Evolutionary conservation across 2,797 vertebrate species (phyloP).

Genomic region (Zenarchopterus dispar): DNA sequence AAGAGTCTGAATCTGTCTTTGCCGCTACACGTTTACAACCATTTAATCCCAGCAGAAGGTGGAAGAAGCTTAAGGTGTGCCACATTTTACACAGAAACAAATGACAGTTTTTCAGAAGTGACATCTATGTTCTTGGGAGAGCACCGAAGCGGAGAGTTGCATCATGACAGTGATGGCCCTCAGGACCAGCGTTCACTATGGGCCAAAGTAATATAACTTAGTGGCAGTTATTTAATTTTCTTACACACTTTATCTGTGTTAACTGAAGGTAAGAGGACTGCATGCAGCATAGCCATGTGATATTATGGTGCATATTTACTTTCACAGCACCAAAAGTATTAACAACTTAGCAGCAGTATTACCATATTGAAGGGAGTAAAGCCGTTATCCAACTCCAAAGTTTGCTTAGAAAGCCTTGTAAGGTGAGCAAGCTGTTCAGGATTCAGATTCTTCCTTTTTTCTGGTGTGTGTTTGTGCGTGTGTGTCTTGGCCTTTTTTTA

Average conservation of each 20-base stretch:
- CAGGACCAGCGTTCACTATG: slow-evolving; percentile 20
- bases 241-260: slow-evolving; percentile 13
- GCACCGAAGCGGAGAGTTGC: slow-evolving; percentile 2
- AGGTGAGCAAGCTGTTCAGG: too few species aligned
- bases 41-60: slow-evolving; percentile 27
- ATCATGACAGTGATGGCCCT: slow-evolving; percentile 8
- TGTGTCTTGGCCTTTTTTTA: too few species aligned
- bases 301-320: slow-evolving; percentile 2
- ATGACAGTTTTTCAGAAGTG: too few species aligned
- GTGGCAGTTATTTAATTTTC: slow-evolving; percentile 17
- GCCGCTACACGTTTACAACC: slow-evolving; percentile 16
- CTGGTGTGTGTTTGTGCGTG: too few species aligned
- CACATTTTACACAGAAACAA: too few species aligned
- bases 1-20: slow-evolving; percentile 28
- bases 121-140: neutral
- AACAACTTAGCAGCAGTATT: too few species aligned
- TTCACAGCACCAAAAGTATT: neutral
- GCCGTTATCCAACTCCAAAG: too few species aligned
- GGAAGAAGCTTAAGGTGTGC: slow-evolving; percentile 2
- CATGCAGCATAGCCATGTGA: slow-evolving; percentile 38
- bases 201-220: slow-evolving; percentile 33
- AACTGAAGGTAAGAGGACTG: slow-evolving; percentile 20
- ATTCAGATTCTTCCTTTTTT: too few species aligned
- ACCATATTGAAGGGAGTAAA: too few species aligned
- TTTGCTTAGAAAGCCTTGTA: too few species aligned